Percentiles rank a stretch among this genome's conserved stretches.
These are phyloP conservation scores for Chaitophorus viminalis DNA, from an alignment of 2,888 invertebrate genomes.

Conservation along the genomic window DNA sequence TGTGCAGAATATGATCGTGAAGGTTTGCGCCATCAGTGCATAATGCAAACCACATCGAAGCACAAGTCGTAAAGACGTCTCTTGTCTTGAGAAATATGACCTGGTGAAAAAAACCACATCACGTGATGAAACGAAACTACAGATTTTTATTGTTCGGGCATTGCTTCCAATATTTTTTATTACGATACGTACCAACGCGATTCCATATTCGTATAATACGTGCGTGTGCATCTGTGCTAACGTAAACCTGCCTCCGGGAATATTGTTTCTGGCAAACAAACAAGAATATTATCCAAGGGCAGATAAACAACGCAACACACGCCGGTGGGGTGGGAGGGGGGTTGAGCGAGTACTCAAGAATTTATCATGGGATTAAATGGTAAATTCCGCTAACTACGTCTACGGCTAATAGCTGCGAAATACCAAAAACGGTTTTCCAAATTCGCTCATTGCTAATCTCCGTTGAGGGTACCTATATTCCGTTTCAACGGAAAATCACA, in stretches of 20 bases:
- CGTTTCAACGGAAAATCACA: background rate
- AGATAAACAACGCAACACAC: constrained; percentile 7
- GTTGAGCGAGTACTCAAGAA: background rate
- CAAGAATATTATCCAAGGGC: constrained; percentile 1
- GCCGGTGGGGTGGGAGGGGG: no score
- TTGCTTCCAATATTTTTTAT: background rate
- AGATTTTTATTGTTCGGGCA: background rate
- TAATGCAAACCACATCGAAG: no score
- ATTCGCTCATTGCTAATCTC: background rate
- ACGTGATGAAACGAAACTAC: no score
- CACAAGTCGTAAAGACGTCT: no score
- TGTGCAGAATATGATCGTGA: no score
- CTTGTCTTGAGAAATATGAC: no score
- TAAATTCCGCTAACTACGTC: background rate
- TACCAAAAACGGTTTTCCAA: background rate
- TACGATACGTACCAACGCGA: background rate
- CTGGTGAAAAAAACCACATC: no score
- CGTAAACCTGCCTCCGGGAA: background rate
- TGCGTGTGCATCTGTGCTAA: background rate
- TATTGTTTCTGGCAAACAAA: constrained; percentile 21
- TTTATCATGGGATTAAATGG: background rate
- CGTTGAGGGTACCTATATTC: no score
- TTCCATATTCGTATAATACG: background rate
- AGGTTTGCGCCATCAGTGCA: no score
- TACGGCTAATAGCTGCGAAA: background rate